Evolutionary conservation across 2,888 invertebrate genomes (phyloP).

Genomic region (Drosophila ochracea): DNA sequence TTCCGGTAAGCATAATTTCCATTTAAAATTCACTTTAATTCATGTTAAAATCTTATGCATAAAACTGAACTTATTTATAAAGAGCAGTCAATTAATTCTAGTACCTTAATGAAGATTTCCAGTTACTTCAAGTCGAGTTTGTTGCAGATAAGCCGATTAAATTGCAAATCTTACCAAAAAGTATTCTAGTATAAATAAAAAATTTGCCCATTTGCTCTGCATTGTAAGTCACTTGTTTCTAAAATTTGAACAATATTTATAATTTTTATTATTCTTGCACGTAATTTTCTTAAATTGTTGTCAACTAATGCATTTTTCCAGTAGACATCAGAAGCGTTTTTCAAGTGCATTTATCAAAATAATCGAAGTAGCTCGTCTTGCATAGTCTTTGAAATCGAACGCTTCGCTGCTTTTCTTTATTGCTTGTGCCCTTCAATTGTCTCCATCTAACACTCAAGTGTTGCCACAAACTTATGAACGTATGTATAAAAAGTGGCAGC

Average conservation of each 20-base stretch:
- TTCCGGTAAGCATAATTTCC: neutral
- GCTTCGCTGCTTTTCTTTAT: slow-evolving; percentile 47
- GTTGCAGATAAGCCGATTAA: neutral
- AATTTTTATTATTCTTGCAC: neutral
- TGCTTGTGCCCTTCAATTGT: slow-evolving; percentile 62
- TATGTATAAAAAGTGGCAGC: slow-evolving; percentile 18
- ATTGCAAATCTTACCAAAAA: neutral
- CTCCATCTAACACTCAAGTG: slow-evolving; percentile 44
- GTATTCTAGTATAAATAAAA: neutral
- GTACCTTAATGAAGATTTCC: too few species aligned
- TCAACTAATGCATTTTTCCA: neutral
- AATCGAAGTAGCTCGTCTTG: slow-evolving; percentile 43
- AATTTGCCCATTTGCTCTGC: neutral
- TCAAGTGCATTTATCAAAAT: slow-evolving; percentile 24
- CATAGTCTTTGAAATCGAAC: slow-evolving; percentile 45
- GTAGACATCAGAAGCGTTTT: slow-evolving; percentile 1
- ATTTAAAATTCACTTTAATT: neutral
- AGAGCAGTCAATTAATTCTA: neutral
- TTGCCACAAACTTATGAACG: slow-evolving; percentile 12
- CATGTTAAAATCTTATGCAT: neutral
- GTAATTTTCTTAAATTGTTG: neutral
- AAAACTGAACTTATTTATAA: neutral
- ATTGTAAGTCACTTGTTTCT: neutral
- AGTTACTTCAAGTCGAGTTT: neutral
- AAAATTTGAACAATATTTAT: neutral